Evolutionary conservation across 2,888 invertebrate genomes (phyloP).

Genomic region (Dendrolimus houi): DNA sequence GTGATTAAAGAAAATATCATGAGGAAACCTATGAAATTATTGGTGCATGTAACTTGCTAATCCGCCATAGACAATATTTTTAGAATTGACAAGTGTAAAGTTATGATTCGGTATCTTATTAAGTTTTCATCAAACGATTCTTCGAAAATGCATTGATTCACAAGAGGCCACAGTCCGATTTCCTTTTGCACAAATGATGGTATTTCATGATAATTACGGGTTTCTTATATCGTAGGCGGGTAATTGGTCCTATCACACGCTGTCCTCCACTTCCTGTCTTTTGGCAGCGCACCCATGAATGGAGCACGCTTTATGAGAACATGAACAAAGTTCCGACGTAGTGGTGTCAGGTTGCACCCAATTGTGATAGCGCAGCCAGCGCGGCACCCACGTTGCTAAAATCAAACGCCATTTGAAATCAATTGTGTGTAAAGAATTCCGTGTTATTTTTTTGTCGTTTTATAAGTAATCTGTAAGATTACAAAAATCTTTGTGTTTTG

Average conservation of each 20-base stretch:
- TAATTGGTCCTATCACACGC: slow-evolving; percentile 66
- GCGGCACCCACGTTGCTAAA: slow-evolving; percentile 53
- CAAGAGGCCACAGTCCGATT: not conserved
- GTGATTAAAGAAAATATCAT: no score
- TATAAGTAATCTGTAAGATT: slow-evolving; percentile 1
- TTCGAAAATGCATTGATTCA: not conserved
- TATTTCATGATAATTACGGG: slow-evolving; percentile 50
- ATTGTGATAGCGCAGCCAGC: slow-evolving; percentile 42
- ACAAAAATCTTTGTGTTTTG: no score
- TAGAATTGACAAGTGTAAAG: no score
- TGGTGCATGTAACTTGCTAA: no score
- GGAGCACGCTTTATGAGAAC: slow-evolving; percentile 31
- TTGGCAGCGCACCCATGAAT: slow-evolving; percentile 43
- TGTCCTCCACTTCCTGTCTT: slow-evolving; percentile 72
- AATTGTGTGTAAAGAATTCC: not conserved
- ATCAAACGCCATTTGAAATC: not conserved
- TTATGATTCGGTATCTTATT: no score
- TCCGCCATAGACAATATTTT: no score
- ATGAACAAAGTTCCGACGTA: slow-evolving; percentile 46
- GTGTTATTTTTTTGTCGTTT: slow-evolving; percentile 9
- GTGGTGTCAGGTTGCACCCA: slow-evolving; percentile 52
- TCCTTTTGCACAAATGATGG: not conserved
- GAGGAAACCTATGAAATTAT: no score
- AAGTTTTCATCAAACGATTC: no score
- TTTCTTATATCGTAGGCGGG: slow-evolving; percentile 70